phyloP scores from a whole-genome alignment of 2,888 invertebrate genomes.

The Parnassius glacialis region DNA sequence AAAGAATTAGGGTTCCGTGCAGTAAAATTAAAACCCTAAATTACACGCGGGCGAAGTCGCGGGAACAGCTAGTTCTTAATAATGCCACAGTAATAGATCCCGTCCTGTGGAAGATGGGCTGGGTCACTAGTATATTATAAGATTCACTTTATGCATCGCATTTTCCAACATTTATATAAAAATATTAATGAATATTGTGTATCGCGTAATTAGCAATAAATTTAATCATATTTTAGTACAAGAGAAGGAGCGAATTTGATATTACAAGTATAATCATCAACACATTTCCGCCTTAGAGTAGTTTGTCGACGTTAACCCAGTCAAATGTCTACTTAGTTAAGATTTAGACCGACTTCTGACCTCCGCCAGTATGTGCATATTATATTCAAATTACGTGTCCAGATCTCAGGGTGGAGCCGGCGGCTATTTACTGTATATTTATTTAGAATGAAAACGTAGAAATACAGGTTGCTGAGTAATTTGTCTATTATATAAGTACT shows the following conservation, averaged over 20 bases:
- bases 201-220: too few relatives aligned
- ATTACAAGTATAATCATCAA: slow-evolving; percentile 37
- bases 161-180: too few relatives aligned
- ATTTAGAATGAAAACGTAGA: slow-evolving; percentile 36
- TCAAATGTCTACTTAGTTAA: slow-evolving; percentile 22
- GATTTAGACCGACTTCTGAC: slow-evolving; percentile 28
- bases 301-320: slow-evolving; percentile 34
- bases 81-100: too few relatives aligned
- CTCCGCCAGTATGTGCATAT: slow-evolving; percentile 28
- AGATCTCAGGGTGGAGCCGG: slow-evolving; percentile 28
- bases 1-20: too few relatives aligned
- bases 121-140: too few relatives aligned
- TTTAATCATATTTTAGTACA: neutral
- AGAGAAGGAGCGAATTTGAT: slow-evolving; percentile 23
- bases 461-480: neutral
- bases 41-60: too few relatives aligned
- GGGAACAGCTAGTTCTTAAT: too few relatives aligned
- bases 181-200: too few relatives aligned
- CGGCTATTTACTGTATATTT: slow-evolving; percentile 35
- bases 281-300: slow-evolving; percentile 32
- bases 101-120: too few relatives aligned
- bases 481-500: too few relatives aligned
- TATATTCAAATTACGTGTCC: slow-evolving; percentile 40
- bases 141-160: too few relatives aligned
- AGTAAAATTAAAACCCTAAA: too few relatives aligned